Percentiles rank a stretch among this genome's conserved stretches.
phyloP scores from a whole-genome alignment of 1,140 invertebrate genomes.

The Chelonus insularis region DNA sequence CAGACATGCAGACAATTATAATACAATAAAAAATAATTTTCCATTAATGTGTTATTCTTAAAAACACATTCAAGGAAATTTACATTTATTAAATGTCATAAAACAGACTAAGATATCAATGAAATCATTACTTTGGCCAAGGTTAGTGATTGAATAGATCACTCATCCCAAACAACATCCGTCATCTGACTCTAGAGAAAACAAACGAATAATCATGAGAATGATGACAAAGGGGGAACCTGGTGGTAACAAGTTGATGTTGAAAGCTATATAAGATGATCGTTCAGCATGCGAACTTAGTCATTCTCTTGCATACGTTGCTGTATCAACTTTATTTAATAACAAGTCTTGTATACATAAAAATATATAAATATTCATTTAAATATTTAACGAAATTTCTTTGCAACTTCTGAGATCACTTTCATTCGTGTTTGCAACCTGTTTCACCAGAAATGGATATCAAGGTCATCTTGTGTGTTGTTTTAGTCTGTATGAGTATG shows the following conservation, averaged over 20 bases:
- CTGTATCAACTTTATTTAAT: conserved; percentile 21
- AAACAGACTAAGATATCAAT: neutral
- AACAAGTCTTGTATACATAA: too few species aligned
- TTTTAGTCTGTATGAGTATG: conserved; percentile 8
- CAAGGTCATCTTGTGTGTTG: conserved; percentile 21
- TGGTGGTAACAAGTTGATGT: conserved; percentile 14
- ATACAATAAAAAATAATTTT: too few species aligned
- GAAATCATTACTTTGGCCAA: neutral
- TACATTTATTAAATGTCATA: neutral
- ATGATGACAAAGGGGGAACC: conserved; percentile 25
- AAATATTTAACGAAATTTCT: too few species aligned
- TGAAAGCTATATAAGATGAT: conserved; percentile 56
- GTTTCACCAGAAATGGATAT: conserved; percentile 9
- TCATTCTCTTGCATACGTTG: conserved; percentile 47
- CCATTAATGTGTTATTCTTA: too few species aligned
- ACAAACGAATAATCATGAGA: conserved; percentile 3
- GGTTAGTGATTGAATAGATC: neutral
- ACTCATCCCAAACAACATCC: conserved; percentile 5
- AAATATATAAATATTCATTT: too few species aligned
- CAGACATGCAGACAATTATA: too few species aligned
- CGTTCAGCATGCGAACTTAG: conserved; percentile 40
- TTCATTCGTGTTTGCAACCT: neutral
- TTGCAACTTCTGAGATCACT: neutral
- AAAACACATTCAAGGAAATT: neutral
- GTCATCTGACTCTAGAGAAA: neutral